These are phyloP conservation scores for Anolis carolinensis DNA, from an alignment of 2,113 vertebrate genomes.

Conservation along the genomic window DNA sequence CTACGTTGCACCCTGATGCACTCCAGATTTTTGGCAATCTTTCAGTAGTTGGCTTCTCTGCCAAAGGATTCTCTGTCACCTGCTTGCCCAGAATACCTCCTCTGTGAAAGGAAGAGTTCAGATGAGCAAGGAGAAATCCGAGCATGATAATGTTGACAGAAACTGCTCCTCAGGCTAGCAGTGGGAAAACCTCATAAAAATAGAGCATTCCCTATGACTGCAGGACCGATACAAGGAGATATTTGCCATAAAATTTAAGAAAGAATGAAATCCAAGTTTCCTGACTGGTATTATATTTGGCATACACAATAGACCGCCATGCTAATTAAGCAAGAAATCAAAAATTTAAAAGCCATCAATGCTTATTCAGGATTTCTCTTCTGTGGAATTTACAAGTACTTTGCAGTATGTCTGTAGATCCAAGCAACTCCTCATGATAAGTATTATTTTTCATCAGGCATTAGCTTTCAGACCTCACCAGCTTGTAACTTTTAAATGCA, in stretches of 20 bases:
- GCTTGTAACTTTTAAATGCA: slow-evolving; percentile 24
- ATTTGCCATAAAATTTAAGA: background rate
- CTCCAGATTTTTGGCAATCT: background rate
- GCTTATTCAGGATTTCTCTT: background rate
- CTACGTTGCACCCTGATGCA: background rate
- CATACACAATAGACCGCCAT: background rate
- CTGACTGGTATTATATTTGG: background rate
- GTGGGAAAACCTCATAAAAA: slow-evolving; percentile 1
- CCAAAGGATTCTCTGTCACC: background rate
- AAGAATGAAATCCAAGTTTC: background rate
- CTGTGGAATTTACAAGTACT: slow-evolving; percentile 26
- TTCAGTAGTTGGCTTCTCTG: background rate
- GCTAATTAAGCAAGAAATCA: background rate
- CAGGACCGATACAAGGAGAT: background rate
- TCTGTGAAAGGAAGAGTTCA: background rate
- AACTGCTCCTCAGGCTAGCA: background rate
- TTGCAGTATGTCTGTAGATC: background rate
- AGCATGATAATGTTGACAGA: background rate
- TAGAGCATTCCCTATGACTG: background rate
- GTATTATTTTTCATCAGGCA: slow-evolving; percentile 35
- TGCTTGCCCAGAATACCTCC: slow-evolving; percentile 18
- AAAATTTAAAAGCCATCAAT: background rate
- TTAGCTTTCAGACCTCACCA: slow-evolving; percentile 21
- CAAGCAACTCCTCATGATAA: slow-evolving; percentile 5
- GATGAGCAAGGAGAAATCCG: slow-evolving; percentile 18